These are phyloP conservation scores for Apodemia zela DNA, from an alignment of 2,888 invertebrate genomes.

Conservation along the genomic window DNA sequence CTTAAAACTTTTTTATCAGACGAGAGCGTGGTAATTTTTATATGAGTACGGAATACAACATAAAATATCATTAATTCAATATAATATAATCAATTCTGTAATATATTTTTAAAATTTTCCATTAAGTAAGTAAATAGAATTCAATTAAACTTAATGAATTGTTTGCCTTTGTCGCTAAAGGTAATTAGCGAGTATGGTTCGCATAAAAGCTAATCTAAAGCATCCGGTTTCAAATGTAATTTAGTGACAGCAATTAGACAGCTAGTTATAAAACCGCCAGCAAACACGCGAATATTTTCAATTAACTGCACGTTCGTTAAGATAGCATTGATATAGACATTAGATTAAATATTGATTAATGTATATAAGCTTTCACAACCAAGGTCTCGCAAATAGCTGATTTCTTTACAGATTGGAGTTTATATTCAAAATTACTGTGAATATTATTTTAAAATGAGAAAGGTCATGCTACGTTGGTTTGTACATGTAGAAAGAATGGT, in stretches of 20 bases:
- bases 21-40: too few species aligned
- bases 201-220: conserved; percentile 25
- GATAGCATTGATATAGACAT: conserved; percentile 20
- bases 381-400: neutral
- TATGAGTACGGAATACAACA: too few species aligned
- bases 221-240: conserved; percentile 20
- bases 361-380: neutral
- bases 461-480: too few species aligned
- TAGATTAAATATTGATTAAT: conserved; percentile 17
- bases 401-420: neutral
- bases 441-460: too few species aligned
- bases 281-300: conserved; percentile 19
- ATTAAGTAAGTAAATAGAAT: neutral
- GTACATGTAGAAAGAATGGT: too few species aligned
- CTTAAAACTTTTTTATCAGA: too few species aligned
- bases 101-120: neutral
- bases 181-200: conserved; percentile 32
- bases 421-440: too few species aligned
- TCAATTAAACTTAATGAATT: neutral
- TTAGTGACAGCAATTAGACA: conserved; percentile 23
- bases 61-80: neutral
- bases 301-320: conserved; percentile 21
- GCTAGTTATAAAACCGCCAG: conserved; percentile 18
- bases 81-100: neutral
- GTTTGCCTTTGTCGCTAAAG: conserved; percentile 1